phyloP scores from a whole-genome alignment of 2,113 vertebrate genomes.

The Rhinogobius similis region DNA sequence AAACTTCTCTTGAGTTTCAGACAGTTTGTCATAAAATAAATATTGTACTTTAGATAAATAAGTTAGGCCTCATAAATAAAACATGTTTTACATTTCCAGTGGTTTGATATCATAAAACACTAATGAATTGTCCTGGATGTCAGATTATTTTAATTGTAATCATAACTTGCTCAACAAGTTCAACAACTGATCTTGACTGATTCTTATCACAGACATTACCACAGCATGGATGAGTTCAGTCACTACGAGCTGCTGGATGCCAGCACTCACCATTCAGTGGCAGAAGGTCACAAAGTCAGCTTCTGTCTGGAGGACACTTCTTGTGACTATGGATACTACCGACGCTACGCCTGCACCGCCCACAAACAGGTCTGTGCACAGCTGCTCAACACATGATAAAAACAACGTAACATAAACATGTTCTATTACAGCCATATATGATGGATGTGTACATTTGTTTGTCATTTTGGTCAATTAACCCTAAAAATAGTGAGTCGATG shows the following conservation, averaged over 20 bases:
- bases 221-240: conserved; percentile 99
- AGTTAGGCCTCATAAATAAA: too few species aligned
- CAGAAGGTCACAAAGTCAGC: conserved; percentile 97
- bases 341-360: conserved; percentile 90
- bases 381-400: background rate
- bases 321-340: conserved; percentile 95
- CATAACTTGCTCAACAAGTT: background rate
- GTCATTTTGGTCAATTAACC: too few species aligned
- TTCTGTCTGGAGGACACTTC: conserved; percentile 98
- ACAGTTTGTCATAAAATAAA: conserved; percentile 40
- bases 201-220: conserved; percentile 85
- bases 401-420: background rate
- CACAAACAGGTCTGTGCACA: conserved; percentile 86
- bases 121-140: background rate
- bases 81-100: background rate
- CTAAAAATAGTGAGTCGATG: too few species aligned
- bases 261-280: conserved; percentile 85
- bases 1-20: conserved; percentile 32
- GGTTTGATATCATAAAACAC: background rate
- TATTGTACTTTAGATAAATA: conserved; percentile 12
- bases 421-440: too few species aligned
- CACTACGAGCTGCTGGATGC: conserved; percentile 94
- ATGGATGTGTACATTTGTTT: too few species aligned
- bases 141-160: background rate
- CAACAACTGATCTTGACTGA: conserved; percentile 11